A percentile compares a stretch with the other conserved stretches of the same genome.
Evolutionary conservation across 2,888 invertebrate genomes (phyloP).

Genomic region (Aspidiotus rigidus): DNA sequence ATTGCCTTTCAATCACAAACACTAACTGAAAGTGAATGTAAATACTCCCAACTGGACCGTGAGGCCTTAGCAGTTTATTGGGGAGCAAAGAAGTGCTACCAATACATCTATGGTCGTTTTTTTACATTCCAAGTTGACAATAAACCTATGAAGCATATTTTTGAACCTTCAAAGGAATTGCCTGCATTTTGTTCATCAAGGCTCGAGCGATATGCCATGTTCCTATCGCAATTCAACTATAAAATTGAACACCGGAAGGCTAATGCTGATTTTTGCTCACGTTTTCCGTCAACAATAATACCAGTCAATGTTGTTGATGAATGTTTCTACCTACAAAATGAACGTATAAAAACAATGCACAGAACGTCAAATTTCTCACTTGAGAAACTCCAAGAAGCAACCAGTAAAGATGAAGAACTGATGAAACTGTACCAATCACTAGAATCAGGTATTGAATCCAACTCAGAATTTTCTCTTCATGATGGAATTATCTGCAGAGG

Average conservation of each 20-base stretch:
- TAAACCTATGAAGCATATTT: conserved; percentile 12
- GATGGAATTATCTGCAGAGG: conserved; percentile 26
- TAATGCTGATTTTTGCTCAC: conserved; percentile 16
- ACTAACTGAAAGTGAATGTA: conserved; percentile 26
- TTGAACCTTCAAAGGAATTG: background rate
- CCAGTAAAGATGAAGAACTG: background rate
- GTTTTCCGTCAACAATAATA: background rate
- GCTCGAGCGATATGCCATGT: conserved; percentile 7
- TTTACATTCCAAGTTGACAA: conserved; percentile 4
- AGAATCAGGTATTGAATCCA: background rate
- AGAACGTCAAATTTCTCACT: background rate
- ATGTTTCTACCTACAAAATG: conserved; percentile 8
- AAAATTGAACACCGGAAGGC: conserved; percentile 1
- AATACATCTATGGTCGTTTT: conserved; percentile 16
- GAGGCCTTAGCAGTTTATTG: conserved; percentile 35
- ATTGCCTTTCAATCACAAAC: conserved; percentile 35
- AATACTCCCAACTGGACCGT: conserved; percentile 36
- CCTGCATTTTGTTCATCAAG: conserved; percentile 8
- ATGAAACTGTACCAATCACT: background rate
- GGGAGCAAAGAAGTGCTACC: conserved; percentile 13
- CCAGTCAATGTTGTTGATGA: conserved; percentile 2
- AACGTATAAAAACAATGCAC: background rate
- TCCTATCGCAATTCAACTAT: conserved; percentile 19
- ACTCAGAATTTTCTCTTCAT: conserved; percentile 20
- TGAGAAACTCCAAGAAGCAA: background rate